Evolutionary conservation across 1,140 invertebrate genomes (phyloP), one percentile per base, ranked within the genome.

Genomic region (Eupeodes corollae): DNA sequence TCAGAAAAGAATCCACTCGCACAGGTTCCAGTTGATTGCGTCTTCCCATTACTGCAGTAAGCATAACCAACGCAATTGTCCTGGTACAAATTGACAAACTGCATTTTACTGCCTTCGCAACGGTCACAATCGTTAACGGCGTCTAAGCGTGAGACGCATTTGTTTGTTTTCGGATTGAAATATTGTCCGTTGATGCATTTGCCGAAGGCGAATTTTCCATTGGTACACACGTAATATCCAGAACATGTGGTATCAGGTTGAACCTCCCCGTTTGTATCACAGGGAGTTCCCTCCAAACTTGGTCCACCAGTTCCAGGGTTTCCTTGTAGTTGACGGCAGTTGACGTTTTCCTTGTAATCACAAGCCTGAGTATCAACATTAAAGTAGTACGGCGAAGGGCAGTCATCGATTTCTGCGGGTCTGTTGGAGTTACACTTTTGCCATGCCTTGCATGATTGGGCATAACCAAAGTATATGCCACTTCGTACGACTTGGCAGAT

Each of bases 51-150:
- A 0, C 44, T 15, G 14, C 57, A 59, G 12, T 49, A 51, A 16
- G 55, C 44, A 33, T 59, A 59, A 8, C 48, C 40, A 14, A 18
- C 39, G 42, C 57, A 59, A 32, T 44, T 49, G 33, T 34, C 50
- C 19, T 11, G 10, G 21, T 52, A 54, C 38, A 51, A 48, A 18
- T 58, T 59, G 13, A 58, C 57, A n/a, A 58, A 59, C n/a, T 26
- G 9, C 6, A 21, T 19, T 15, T 42, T 51, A 32, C 49, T 48
- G 26, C 55, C 55, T 13, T 53, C 3, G 14, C 57, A 59, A 2
- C 57, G 55, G 42, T 59, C 57, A 26, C 57, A 59, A 26, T 55
- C n/a, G 14, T 56, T 56, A 9, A 37, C 44, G 8, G 57, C 57
- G 12, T 34, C 9, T 35, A 38, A 41, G 12, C 57, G 50, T n/a